These are phyloP conservation scores for Drosophila rubida DNA, from an alignment of 2,888 invertebrate genomes.

Conservation along the genomic window DNA sequence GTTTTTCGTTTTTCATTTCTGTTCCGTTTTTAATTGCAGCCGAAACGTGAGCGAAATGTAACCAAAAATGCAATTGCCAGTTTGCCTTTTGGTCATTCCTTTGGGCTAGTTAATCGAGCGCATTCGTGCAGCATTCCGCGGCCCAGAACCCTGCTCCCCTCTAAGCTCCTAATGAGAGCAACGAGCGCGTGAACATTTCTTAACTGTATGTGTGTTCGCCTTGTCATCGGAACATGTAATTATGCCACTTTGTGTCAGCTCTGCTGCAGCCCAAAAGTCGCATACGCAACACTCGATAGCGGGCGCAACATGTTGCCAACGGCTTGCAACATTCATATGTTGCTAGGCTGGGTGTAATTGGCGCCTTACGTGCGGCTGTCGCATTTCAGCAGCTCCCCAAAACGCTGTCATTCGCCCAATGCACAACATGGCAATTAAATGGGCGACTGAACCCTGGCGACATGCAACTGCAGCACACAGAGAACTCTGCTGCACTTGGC, in stretches of 20 bases:
- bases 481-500: conserved; percentile 53
- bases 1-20: conserved; percentile 46
- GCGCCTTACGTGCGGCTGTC: conserved; percentile 63
- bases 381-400: conserved; percentile 61
- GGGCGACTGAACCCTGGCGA: conserved; percentile 74
- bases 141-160: background rate
- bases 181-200: conserved; percentile 52
- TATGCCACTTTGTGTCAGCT: conserved; percentile 78
- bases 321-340: conserved; percentile 31
- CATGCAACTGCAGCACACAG: conserved; percentile 59
- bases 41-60: conserved; percentile 80
- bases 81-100: conserved; percentile 67
- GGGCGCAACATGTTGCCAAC: conserved; percentile 38
- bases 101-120: conserved; percentile 59
- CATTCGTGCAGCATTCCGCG: conserved; percentile 76
- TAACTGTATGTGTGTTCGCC: conserved; percentile 27
- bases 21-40: conserved; percentile 80
- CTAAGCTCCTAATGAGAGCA: conserved; percentile 9
- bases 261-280: conserved; percentile 17
- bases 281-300: conserved; percentile 15
- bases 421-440: conserved; percentile 74
- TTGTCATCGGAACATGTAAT: conserved; percentile 82
- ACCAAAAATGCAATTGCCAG: conserved; percentile 79
- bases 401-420: conserved; percentile 55
- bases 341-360: conserved; percentile 60